A percentile compares a stretch with the other conserved stretches of the same genome.
These are phyloP conservation scores for Menidia menidia DNA, from an alignment of 2,797 vertebrate species.

Conservation along the genomic window DNA sequence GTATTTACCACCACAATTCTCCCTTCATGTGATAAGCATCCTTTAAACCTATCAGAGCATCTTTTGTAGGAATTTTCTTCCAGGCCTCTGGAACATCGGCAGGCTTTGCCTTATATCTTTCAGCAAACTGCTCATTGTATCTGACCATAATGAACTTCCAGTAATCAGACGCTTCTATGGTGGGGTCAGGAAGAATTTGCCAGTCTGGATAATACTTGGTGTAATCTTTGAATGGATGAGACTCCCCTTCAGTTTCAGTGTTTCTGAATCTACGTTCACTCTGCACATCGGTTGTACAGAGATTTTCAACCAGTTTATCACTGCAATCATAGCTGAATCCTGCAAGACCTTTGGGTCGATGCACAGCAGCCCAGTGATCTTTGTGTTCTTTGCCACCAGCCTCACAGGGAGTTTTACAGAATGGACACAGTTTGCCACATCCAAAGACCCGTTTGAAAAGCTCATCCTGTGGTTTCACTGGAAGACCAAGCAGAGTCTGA, in stretches of 20 bases:
- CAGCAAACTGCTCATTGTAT: constrained; percentile 63
- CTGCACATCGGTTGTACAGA: constrained; percentile 59
- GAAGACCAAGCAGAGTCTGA: constrained; percentile 10
- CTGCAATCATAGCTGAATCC: fast-evolving
- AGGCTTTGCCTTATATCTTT: constrained; percentile 14
- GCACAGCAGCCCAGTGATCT: constrained; percentile 55
- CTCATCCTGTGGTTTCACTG: constrained; percentile 62
- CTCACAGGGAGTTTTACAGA: constrained; percentile 73
- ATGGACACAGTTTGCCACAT: constrained; percentile 78
- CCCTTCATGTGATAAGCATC: constrained; percentile 49
- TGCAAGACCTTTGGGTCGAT: constrained; percentile 60
- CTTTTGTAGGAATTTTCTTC: constrained; percentile 52
- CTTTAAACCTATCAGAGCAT: constrained; percentile 52
- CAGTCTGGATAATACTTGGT: constrained; percentile 54
- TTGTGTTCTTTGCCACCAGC: constrained; percentile 53
- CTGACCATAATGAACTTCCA: constrained; percentile 72
- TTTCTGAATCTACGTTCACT: fast-evolving
- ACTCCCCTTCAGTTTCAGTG: fast-evolving
- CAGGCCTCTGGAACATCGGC: constrained; percentile 69
- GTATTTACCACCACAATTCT: background rate
- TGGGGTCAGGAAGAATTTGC: constrained; percentile 61
- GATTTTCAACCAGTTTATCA: fast-evolving
- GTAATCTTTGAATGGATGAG: constrained; percentile 42
- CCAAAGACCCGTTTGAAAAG: constrained; percentile 70
- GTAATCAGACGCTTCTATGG: constrained; percentile 62